Base-by-base conservation (phyloP, 2,113 vertebrate species). In the Melanerpes formicivorus region DNA sequence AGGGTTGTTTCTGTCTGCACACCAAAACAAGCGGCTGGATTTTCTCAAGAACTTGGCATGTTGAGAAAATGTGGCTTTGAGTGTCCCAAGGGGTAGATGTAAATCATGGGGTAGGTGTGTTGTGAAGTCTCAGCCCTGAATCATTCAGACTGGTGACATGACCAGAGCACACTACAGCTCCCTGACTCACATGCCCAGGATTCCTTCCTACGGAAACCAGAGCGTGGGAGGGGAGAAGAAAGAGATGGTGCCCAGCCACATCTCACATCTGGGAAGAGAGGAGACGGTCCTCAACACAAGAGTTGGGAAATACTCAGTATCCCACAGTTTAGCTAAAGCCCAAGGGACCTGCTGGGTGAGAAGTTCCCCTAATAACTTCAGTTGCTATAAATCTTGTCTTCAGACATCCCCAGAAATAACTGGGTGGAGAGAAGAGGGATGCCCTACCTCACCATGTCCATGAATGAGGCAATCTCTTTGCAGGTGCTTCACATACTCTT, bases 171-270 rank as follows among this genome's bases (percentile, higher is more conserved):
- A 2, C 93, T 76, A 8, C 5, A 10, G 87, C 62, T 86, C 90
- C 86, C 69, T 95, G 93, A 95, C 93, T 94, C 95, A 95, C 88
- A 95, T 4, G 79, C 40, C 67, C 91, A 93, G 90, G 91, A 92
- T 95, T 94, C 91, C 82, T 94, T 81, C 87, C 94, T 66, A 4
- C 1, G 72, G 93, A 95, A 93, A 91, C 80, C 88, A 90, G 73
- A 80, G 88, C 73, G 90, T 96, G 92, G 95, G 93, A 95, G 82
- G 82, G 32, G 69, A 90, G 83, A 56, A 91, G 80, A 74, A 32
- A 67, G 90, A 62, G 81, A 64, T 78, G 82, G 88, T 90, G 85
- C 80, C 34, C 15, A 50, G 72, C 23, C 55, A 74, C 87, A 83
- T 93, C 72, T 91, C 81, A 55, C 82, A 70, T 72, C 90, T 95